Base-by-base conservation (phyloP, 64 coral and sea anemone genomes). In the Catalaphyllia jardinei region DNA sequence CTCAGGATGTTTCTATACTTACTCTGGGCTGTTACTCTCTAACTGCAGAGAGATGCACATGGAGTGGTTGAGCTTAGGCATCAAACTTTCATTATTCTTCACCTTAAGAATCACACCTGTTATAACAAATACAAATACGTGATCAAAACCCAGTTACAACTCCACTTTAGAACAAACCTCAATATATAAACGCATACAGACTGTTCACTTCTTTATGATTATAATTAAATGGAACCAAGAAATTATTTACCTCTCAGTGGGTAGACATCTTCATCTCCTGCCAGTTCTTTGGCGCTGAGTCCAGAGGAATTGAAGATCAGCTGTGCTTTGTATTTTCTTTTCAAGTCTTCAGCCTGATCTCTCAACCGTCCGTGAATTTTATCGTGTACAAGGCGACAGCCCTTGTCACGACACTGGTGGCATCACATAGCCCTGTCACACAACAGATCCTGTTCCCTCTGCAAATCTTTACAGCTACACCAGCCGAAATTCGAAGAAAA, bases 51-150 rank as follows among this genome's bases (percentile, higher is more conserved):
- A 79, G 69, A 81, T 72, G 24, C 62, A 59, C 77, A 90, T 90
- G 11, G 88, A 81, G 46, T 71, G 69, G 27, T 90, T 80, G 16
- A 90, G 88, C 25, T 90, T 90, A 1, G 88, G 77, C 88, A 90
- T 90, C n/a, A 90, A 51, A 17, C 51, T 80, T 12, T 78, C 88
- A 18, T 90, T 78, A 54, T 90, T 90, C 29, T 52, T 80, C 18
- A 90, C 79, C 64, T 71, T 90, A 24, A 90, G 42, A 82, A 90
- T 73, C 49, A 57, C 29, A 8, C 88, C 88, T 90, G 25, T 31
- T 61, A 85, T 1, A 71, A 50, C 7, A 69, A 27, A 69, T 10
- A 69, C 24, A 69, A 25, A 10, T 1, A 9, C 39, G 5, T 8
- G 39, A 46, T 46, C 6, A 46, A 8, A 46, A 46, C 39, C 15